A percentile compares a stretch with the other conserved stretches of the same genome.
phyloP scores from a whole-genome alignment of 2,113 vertebrate genomes.

The Cettia cetti region DNA sequence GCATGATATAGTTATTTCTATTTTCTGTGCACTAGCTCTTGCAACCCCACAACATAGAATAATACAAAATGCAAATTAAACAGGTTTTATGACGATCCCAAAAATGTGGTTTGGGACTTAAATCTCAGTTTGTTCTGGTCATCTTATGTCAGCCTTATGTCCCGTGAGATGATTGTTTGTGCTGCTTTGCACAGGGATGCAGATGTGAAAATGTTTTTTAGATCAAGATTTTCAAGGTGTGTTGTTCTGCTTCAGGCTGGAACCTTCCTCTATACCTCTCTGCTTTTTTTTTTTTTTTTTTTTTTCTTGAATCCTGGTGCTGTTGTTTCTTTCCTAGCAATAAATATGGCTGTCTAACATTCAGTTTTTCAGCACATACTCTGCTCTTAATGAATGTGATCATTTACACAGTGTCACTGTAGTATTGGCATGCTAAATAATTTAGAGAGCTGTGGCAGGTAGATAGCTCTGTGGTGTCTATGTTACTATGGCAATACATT shows the following conservation, averaged over 20 bases:
- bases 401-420: conserved; percentile 66
- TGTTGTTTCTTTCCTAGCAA: background rate
- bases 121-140: background rate
- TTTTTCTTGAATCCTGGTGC: background rate
- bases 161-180: background rate
- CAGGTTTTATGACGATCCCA: background rate
- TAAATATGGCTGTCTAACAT: conserved; percentile 47
- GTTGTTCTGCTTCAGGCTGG: background rate
- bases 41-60: background rate
- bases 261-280: background rate
- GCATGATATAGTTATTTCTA: background rate
- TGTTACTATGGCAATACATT: conserved; percentile 76
- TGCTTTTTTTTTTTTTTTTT: background rate
- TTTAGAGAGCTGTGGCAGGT: conserved; percentile 71
- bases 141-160: background rate
- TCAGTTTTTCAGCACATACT: conserved; percentile 45
- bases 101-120: background rate
- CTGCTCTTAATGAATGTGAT: conserved; percentile 67
- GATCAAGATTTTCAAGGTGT: background rate
- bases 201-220: background rate
- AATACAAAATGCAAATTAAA: background rate
- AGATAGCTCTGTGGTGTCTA: conserved; percentile 53
- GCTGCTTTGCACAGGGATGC: background rate
- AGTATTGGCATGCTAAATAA: conserved; percentile 72
- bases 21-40: background rate